Conservation (phyloP, 53 echinoderm and acorn worm species). For the Pentamera pediparva region DNA sequence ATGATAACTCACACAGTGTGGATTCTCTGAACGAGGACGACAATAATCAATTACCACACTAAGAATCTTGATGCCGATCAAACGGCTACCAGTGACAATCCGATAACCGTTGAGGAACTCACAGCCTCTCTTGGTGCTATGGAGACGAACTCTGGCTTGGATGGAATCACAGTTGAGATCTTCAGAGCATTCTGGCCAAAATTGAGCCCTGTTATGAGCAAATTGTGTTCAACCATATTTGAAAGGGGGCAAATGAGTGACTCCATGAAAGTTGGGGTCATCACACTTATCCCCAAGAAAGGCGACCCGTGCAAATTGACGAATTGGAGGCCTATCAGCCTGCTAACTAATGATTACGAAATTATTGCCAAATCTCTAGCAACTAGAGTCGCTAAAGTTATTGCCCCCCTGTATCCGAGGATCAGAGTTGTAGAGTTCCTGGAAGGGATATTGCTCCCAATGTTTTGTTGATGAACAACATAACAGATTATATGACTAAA, state of each 20-base stretch:
- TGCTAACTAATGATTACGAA: constrained; percentile 18
- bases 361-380: constrained; percentile 22
- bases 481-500: not conserved
- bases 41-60: too few species aligned
- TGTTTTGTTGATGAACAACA: not conserved
- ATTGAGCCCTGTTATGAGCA: not conserved
- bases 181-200: constrained; percentile 10
- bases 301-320: not conserved
- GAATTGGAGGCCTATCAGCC: too few species aligned
- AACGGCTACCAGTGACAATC: too few species aligned
- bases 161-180: constrained; percentile 24
- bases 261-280: constrained; percentile 2
- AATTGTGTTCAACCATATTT: not conserved
- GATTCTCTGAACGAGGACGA: too few species aligned
- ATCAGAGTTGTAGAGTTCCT: too few species aligned
- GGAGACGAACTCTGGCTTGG: constrained; percentile 8
- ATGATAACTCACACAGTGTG: too few species aligned
- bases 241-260: not conserved
- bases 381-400: not conserved
- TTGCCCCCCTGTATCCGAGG: not conserved
- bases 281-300: too few species aligned
- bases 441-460: constrained; percentile 20
- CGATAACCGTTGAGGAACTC: constrained; percentile 2
- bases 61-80: too few species aligned
- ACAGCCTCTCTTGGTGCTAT: not conserved